Conservation (phyloP, 2,888 invertebrate species). For the Branchipolynoe longqiensis region DNA sequence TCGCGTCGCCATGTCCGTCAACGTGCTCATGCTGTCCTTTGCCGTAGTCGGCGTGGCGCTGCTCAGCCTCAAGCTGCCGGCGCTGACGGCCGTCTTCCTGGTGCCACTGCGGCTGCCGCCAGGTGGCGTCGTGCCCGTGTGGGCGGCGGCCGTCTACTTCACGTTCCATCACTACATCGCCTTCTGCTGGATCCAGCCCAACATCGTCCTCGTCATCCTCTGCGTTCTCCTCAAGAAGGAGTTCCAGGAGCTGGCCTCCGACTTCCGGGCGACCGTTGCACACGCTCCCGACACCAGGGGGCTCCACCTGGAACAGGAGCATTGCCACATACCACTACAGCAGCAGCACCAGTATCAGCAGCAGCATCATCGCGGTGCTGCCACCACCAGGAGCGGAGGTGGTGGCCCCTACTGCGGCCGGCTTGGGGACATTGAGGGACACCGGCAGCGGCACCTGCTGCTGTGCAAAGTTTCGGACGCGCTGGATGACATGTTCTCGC, state of each 20-base stretch:
- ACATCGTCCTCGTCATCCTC: constrained; percentile 47
- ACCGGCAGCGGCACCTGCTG: constrained; percentile 37
- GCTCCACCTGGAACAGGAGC: no score
- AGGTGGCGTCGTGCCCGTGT: constrained; percentile 11
- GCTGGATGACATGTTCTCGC: constrained; percentile 58
- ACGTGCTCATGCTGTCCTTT: constrained; percentile 31
- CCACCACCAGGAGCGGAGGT: no score
- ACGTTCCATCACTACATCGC: constrained; percentile 53
- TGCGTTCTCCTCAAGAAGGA: constrained; percentile 54
- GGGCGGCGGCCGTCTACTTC: constrained; percentile 51
- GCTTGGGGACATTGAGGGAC: constrained; percentile 49
- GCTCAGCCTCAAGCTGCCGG: constrained; percentile 41
- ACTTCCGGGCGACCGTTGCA: constrained; percentile 48
- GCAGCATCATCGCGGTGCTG: no score
- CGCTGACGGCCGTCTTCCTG: constrained; percentile 20
- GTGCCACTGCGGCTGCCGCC: constrained; percentile 3
- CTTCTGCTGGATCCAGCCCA: constrained; percentile 56
- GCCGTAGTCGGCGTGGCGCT: constrained; percentile 11
- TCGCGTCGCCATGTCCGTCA: constrained; percentile 40
- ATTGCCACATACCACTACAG: no score
- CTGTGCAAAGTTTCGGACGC: constrained; percentile 55
- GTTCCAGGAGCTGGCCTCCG: constrained; percentile 45
- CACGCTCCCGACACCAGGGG: constrained; percentile 50
- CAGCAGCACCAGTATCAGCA: no score
- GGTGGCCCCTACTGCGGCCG: constrained; percentile 32